A percentile compares a stretch with the other conserved stretches of the same genome.
Conservation (phyloP, 2,113 vertebrate genomes). For the Castor canadensis region DNA sequence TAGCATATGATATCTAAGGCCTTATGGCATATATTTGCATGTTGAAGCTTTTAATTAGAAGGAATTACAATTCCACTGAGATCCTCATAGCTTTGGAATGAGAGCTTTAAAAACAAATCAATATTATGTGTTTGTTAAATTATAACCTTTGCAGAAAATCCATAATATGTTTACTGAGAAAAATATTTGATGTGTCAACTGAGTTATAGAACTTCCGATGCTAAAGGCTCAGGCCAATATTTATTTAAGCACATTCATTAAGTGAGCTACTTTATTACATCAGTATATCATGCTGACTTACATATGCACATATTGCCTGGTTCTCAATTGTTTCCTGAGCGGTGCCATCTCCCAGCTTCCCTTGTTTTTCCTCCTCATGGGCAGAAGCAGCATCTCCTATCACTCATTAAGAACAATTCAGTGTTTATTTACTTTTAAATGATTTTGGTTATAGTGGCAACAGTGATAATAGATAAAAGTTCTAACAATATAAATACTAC, state of each 20-base stretch:
- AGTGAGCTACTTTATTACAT: constrained; percentile 14
- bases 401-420: background rate
- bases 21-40: constrained; percentile 79
- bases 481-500: background rate
- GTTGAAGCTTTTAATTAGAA: constrained; percentile 84
- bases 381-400: background rate
- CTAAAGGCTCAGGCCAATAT: background rate
- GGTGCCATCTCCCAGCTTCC: background rate
- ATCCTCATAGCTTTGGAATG: constrained; percentile 74
- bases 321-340: background rate
- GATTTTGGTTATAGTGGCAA: background rate
- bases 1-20: constrained; percentile 76
- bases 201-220: constrained; percentile 29
- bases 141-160: constrained; percentile 69
- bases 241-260: constrained; percentile 57
- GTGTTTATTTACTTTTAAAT: background rate
- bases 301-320: background rate
- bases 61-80: constrained; percentile 79
- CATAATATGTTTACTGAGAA: constrained; percentile 43
- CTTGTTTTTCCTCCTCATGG: background rate
- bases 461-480: background rate
- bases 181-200: constrained; percentile 53
- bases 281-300: background rate
- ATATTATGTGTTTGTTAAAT: constrained; percentile 72
- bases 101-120: constrained; percentile 70